Conservation (phyloP, 2,113 vertebrate genomes). For the Chloebia gouldiae region DNA sequence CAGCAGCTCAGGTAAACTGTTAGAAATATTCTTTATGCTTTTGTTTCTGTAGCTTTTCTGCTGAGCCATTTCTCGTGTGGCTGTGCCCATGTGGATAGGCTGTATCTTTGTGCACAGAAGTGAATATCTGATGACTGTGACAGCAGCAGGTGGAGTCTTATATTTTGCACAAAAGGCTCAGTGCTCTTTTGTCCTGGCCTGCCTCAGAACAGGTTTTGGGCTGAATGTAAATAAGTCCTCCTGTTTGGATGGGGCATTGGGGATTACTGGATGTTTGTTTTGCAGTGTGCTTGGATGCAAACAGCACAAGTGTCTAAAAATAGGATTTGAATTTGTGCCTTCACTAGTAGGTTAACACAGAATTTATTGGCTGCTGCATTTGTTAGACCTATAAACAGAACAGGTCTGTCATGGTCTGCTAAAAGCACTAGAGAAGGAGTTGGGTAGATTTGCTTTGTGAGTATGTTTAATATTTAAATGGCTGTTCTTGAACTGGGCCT, state of each 20-base stretch:
- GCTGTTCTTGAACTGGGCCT: neutral
- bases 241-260: neutral
- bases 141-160: neutral
- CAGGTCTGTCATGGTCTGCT: neutral
- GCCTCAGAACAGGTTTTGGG: neutral
- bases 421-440: neutral
- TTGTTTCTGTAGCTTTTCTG: neutral
- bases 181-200: neutral
- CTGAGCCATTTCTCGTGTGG: neutral
- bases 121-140: neutral
- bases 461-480: neutral
- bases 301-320: neutral
- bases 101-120: neutral
- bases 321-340: neutral
- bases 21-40: neutral
- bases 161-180: neutral
- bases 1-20: constrained; percentile 83
- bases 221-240: neutral
- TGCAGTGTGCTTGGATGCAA: neutral
- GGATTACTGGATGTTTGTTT: neutral
- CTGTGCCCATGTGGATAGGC: neutral
- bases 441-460: neutral
- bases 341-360: neutral
- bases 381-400: neutral
- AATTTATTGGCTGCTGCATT: neutral